Conservation (phyloP, 2,888 invertebrate genomes). For the Oasisia sp. region DNA sequence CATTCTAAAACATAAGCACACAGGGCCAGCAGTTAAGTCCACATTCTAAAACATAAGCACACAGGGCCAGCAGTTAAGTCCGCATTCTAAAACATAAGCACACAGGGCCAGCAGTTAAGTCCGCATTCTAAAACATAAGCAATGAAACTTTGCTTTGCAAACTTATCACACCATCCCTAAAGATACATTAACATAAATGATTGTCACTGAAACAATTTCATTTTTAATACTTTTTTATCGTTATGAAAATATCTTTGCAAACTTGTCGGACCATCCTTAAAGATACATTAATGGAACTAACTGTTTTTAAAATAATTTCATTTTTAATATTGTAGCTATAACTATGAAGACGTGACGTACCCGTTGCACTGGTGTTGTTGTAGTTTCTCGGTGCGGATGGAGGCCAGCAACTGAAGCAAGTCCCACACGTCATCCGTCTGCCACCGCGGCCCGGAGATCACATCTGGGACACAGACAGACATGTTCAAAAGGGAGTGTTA, state of each 20-base stretch:
- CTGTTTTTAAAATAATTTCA: neutral
- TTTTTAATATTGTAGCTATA: neutral
- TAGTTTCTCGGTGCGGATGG: slow-evolving; percentile 58
- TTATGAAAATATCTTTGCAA: too few relatives aligned
- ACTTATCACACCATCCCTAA: too few relatives aligned
- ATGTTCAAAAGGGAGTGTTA: neutral
- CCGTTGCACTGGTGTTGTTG: slow-evolving; percentile 53
- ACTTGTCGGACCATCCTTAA: neutral
- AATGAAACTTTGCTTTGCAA: neutral
- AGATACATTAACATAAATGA: too few relatives aligned
- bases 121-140: too few relatives aligned
- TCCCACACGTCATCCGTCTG: slow-evolving; percentile 54
- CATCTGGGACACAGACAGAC: slow-evolving; percentile 23
- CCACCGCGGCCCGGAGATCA: slow-evolving; percentile 47
- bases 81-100: too few relatives aligned
- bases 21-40: too few relatives aligned
- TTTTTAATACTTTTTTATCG: too few relatives aligned
- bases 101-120: too few relatives aligned
- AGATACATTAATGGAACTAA: neutral
- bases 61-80: too few relatives aligned
- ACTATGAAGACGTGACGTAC: slow-evolving; percentile 39
- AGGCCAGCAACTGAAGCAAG: slow-evolving; percentile 57
- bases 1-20: too few relatives aligned
- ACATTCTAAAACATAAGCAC: too few relatives aligned
- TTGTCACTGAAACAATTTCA: too few relatives aligned